Percentiles rank a stretch among this genome's conserved stretches.
Evolutionary conservation across 2,888 invertebrate species (phyloP).

Genomic region (Ephialtes manifestator): DNA sequence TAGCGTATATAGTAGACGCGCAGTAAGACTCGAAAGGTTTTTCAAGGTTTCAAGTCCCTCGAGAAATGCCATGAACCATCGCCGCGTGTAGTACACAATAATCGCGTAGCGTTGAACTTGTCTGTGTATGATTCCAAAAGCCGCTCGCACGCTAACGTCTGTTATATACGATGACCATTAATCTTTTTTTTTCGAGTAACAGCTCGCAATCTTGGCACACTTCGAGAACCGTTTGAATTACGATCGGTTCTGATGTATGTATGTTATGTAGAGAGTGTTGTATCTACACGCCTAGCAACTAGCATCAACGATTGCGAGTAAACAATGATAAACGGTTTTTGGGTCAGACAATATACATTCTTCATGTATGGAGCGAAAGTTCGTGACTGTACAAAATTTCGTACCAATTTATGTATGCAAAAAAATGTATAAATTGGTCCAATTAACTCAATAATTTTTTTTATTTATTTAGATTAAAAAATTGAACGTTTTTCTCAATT

Average conservation of each 20-base stretch:
- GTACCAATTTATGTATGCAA: neutral
- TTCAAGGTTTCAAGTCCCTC: conserved; percentile 49
- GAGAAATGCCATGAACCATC: conserved; percentile 52
- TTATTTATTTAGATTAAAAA: no score
- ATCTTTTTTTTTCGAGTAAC: conserved; percentile 55
- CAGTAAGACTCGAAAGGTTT: conserved; percentile 40
- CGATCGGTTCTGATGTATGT: conserved; percentile 52
- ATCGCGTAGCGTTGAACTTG: conserved; percentile 24
- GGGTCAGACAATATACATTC: neutral
- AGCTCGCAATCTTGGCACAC: conserved; percentile 64
- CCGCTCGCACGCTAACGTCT: conserved; percentile 21
- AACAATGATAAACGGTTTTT: conserved; percentile 36
- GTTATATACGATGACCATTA: conserved; percentile 62
- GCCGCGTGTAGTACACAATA: neutral
- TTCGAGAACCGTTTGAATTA: conserved; percentile 61
- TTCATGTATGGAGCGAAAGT: neutral
- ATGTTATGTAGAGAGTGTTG: neutral
- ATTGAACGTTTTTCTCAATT: no score
- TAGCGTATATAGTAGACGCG: neutral
- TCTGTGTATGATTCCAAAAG: conserved; percentile 30
- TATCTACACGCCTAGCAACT: conserved; percentile 36
- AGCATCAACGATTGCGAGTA: conserved; percentile 32
- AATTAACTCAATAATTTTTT: neutral
- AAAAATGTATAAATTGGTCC: neutral
- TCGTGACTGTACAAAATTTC: neutral